Percentiles rank a stretch among this genome's conserved stretches.
Evolutionary conservation across 2,113 vertebrate species (phyloP).

Genomic region (Brachionichthys hirsutus): DNA sequence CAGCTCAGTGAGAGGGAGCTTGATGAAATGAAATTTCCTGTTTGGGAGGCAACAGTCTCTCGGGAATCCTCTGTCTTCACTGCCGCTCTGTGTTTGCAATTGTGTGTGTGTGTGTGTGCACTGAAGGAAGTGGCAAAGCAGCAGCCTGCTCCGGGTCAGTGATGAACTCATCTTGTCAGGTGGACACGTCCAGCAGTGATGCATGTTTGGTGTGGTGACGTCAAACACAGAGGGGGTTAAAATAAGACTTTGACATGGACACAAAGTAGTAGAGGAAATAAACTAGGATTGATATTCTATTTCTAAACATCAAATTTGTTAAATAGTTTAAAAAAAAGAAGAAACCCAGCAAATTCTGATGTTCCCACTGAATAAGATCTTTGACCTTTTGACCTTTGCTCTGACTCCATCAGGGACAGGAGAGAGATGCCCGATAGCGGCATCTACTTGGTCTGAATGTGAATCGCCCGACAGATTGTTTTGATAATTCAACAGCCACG

Average conservation of each 20-base stretch:
- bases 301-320: background rate
- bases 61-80: slow-evolving; percentile 42
- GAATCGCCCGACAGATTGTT: slow-evolving; percentile 21
- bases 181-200: slow-evolving; percentile 3
- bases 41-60: slow-evolving; percentile 52
- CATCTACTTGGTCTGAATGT: slow-evolving; percentile 6
- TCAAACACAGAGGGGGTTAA: background rate
- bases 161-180: slow-evolving; percentile 7
- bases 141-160: slow-evolving; percentile 7
- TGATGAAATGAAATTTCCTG: slow-evolving; percentile 69
- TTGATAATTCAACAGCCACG: slow-evolving; percentile 12
- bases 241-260: background rate
- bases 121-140: slow-evolving; percentile 46
- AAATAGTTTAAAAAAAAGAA: background rate
- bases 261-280: too few species aligned
- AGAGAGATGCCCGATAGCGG: background rate
- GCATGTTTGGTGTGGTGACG: too few species aligned
- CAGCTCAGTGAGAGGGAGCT: slow-evolving; percentile 19
- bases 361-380: slow-evolving; percentile 3
- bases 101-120: slow-evolving; percentile 14
- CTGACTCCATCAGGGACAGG: background rate
- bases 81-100: slow-evolving; percentile 25
- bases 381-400: slow-evolving; percentile 13
- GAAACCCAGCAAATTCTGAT: background rate
- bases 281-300: background rate